A percentile compares a stretch with the other conserved stretches of the same genome.
phyloP scores from a whole-genome alignment of 2,888 invertebrate genomes.

The Lasioglossum villosulum region DNA sequence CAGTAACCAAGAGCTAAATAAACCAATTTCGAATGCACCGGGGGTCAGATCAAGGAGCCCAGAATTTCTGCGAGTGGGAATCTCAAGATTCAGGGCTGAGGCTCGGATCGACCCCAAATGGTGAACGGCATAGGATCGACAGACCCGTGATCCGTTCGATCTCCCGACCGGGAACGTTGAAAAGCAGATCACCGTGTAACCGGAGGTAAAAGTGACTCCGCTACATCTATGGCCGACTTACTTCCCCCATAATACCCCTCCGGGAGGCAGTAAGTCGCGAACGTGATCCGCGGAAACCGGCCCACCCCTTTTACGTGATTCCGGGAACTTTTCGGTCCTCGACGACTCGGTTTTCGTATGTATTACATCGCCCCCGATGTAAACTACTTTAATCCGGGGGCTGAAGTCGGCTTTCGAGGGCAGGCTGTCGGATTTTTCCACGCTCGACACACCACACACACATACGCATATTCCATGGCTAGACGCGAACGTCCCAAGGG shows the following conservation, averaged over 20 bases:
- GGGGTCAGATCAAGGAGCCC: background rate
- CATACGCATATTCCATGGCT: background rate
- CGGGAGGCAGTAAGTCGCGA: constrained; percentile 67
- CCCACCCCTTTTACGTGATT: constrained; percentile 57
- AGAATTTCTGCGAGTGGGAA: background rate
- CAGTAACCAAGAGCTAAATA: background rate
- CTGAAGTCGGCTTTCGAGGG: constrained; percentile 29
- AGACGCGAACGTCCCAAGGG: constrained; percentile 19
- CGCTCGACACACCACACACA: constrained; percentile 25
- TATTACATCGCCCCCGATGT: constrained; percentile 65
- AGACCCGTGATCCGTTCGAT: background rate
- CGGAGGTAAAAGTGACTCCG: constrained; percentile 35
- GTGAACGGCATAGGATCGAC: background rate
- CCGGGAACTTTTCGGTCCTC: constrained; percentile 61
- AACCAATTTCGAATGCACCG: background rate
- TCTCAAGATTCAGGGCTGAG: background rate
- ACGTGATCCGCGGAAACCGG: constrained; percentile 70
- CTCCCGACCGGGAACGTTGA: constrained; percentile 6
- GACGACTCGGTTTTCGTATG: constrained; percentile 61
- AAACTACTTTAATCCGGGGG: constrained; percentile 66
- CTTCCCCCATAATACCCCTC: constrained; percentile 53
- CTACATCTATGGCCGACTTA: constrained; percentile 43
- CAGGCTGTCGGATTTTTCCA: constrained; percentile 52
- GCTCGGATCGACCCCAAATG: background rate
- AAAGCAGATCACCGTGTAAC: constrained; percentile 34